Evolutionary conservation across 2,888 invertebrate genomes (phyloP).

Genomic region (Cantharis lateralis): DNA sequence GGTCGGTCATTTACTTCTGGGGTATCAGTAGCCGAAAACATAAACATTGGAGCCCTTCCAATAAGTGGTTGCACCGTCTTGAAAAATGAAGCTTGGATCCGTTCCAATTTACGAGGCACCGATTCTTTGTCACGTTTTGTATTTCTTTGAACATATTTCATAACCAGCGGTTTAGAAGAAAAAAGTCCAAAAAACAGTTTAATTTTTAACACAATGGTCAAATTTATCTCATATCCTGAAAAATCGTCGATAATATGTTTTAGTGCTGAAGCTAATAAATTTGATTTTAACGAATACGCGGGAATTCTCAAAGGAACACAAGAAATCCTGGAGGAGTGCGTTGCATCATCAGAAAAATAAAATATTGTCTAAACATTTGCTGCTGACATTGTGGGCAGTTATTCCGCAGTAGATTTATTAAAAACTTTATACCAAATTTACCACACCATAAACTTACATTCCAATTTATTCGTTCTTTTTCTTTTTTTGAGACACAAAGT

Average conservation of each 20-base stretch:
- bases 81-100: background rate
- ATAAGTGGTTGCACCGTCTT: background rate
- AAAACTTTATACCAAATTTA: background rate
- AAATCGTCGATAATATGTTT: background rate
- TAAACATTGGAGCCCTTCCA: background rate
- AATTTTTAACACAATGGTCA: background rate
- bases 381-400: slow-evolving; percentile 15
- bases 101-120: background rate
- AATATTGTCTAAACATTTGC: slow-evolving; percentile 20
- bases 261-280: background rate
- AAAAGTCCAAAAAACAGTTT: background rate
- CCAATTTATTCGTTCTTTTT: background rate
- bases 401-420: slow-evolving; percentile 4
- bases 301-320: background rate
- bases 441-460: background rate
- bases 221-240: background rate
- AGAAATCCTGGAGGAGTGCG: slow-evolving; percentile 4
- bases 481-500: background rate
- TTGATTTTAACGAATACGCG: slow-evolving; percentile 11
- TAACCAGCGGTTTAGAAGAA: background rate
- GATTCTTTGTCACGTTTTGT: background rate
- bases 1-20: background rate
- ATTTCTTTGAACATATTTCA: background rate
- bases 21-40: background rate
- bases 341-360: slow-evolving; percentile 19